These are phyloP conservation scores for Spilarctia lutea DNA, from an alignment of 2,888 invertebrate species.

Conservation along the genomic window DNA sequence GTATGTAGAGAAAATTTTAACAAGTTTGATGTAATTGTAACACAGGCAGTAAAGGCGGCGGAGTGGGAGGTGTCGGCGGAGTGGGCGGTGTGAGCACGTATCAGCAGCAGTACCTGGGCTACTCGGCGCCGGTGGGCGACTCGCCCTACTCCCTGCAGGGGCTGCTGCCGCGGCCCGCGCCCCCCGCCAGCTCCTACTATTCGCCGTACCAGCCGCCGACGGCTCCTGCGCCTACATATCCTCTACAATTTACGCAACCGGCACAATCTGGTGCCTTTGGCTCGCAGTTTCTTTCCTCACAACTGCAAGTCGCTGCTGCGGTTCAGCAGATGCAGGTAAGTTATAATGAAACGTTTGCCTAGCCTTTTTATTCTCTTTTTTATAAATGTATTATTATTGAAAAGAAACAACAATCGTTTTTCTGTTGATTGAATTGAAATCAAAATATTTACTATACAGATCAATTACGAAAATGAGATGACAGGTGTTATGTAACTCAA, in stretches of 20 bases:
- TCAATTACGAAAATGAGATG: background rate
- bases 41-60: slow-evolving; percentile 78
- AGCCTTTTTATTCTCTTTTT: background rate
- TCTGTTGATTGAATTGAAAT: too few relatives aligned
- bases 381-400: background rate
- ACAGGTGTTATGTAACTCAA: background rate
- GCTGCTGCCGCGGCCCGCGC: slow-evolving; percentile 80
- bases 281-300: slow-evolving; percentile 80
- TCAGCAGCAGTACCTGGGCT: slow-evolving; percentile 83
- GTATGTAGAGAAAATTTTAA: background rate
- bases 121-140: slow-evolving; percentile 80
- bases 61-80: slow-evolving; percentile 73
- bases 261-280: slow-evolving; percentile 84
- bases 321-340: slow-evolving; percentile 84
- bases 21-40: background rate
- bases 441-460: background rate
- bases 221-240: slow-evolving; percentile 88
- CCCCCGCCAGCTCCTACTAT: slow-evolving; percentile 82
- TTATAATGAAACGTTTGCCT: background rate
- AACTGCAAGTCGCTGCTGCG: slow-evolving; percentile 81
- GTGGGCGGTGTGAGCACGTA: slow-evolving; percentile 82
- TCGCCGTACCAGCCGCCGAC: slow-evolving; percentile 80
- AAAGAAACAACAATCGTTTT: background rate
- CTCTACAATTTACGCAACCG: slow-evolving; percentile 88
- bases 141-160: slow-evolving; percentile 79